These are phyloP conservation scores for Tetranychus cinnabarinus DNA, from an alignment of 1,140 invertebrate species.

Conservation along the genomic window DNA sequence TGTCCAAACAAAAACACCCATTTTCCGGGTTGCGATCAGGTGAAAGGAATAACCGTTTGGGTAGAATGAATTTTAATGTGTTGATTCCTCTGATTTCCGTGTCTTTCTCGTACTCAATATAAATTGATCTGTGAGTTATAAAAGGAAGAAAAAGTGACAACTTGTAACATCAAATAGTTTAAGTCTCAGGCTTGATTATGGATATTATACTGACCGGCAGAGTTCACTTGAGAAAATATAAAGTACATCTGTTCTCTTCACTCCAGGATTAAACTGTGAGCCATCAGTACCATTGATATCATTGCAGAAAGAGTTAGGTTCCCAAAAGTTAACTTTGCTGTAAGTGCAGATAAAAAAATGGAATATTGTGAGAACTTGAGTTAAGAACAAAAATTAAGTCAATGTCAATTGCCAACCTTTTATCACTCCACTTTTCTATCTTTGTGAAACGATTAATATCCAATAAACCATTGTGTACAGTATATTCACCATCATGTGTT, in stretches of 20 bases:
- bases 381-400: not conserved
- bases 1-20: not conserved
- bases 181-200: not conserved
- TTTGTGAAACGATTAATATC: not conserved
- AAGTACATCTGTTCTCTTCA: conserved; percentile 6
- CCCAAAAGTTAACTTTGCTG: not conserved
- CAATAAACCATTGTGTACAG: not conserved
- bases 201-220: not conserved
- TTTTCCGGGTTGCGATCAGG: not conserved
- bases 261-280: conserved; percentile 14
- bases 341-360: not conserved
- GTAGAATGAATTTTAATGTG: not conserved
- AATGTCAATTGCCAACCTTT: not conserved
- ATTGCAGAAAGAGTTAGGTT: conserved; percentile 7
- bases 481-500: not conserved
- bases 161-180: not conserved
- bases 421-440: not conserved
- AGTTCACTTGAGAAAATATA: not conserved
- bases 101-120: not conserved
- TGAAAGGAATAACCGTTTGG: not conserved
- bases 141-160: not conserved
- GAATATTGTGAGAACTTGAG: not conserved
- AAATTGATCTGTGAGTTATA: not conserved
- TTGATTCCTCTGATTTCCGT: not conserved
- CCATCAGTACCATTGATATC: conserved; percentile 19